Conservation (phyloP, 1,140 invertebrate genomes). For the Protaetia brevitarsis region DNA sequence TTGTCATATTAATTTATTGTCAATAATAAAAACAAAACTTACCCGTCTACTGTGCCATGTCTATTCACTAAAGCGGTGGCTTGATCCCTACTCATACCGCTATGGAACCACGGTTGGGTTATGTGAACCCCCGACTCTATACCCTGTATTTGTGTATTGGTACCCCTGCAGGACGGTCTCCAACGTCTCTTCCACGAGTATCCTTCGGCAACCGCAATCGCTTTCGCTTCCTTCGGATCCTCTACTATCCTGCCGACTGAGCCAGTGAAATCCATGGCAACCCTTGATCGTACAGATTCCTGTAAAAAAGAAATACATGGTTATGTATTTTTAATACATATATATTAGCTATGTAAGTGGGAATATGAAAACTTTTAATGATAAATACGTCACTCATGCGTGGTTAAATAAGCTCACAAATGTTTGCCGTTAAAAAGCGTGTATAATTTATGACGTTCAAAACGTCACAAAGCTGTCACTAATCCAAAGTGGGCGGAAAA, state of each 20-base stretch:
- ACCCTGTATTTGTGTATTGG: constrained; percentile 46
- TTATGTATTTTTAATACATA: no score
- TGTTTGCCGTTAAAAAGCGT: no score
- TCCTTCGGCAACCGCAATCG: constrained; percentile 60
- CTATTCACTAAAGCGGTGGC: constrained; percentile 56
- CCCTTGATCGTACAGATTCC: constrained; percentile 60
- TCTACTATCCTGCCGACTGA: constrained; percentile 62
- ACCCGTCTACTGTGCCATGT: constrained; percentile 62
- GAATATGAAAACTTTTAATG: no score
- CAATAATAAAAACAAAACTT: constrained; percentile 36
- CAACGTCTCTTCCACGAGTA: constrained; percentile 56
- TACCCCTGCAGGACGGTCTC: constrained; percentile 48
- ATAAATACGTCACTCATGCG: no score
- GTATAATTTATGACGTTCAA: no score
- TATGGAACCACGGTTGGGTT: constrained; percentile 64
- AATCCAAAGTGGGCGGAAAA: no score
- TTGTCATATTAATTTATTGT: no score
- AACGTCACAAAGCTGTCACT: no score
- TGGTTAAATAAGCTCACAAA: no score
- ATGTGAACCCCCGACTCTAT: constrained; percentile 57
- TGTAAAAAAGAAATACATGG: constrained; percentile 45
- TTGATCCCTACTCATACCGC: constrained; percentile 57
- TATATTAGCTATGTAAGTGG: no score
- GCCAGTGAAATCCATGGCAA: constrained; percentile 68
- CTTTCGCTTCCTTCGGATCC: constrained; percentile 61